These are phyloP conservation scores for Melitaea athalia DNA, from an alignment of 2,888 invertebrate species.

Conservation along the genomic window DNA sequence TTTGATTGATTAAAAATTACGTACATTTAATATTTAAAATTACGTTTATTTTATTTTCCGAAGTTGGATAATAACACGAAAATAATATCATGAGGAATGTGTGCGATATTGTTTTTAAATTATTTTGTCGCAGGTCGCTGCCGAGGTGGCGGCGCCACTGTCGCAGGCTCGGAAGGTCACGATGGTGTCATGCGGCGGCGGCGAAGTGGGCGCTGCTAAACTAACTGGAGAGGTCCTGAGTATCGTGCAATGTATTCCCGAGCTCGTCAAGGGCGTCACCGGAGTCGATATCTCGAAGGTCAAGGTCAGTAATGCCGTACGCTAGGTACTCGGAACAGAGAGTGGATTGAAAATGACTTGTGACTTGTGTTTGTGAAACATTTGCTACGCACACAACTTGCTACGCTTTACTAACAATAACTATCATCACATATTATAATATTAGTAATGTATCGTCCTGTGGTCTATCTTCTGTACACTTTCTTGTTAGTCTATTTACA, in stretches of 20 bases:
- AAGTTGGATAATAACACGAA: too few species aligned
- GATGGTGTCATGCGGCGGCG: constrained; percentile 96
- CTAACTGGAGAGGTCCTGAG: constrained; percentile 96
- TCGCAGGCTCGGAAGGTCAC: constrained; percentile 97
- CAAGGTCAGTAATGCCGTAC: constrained; percentile 29
- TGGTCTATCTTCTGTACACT: background rate
- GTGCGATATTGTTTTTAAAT: too few species aligned
- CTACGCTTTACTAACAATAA: background rate
- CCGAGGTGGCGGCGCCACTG: constrained; percentile 97
- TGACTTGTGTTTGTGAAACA: background rate
- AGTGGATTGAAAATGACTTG: background rate
- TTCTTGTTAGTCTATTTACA: background rate
- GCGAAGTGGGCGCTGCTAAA: constrained; percentile 96
- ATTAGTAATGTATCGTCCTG: too few species aligned
- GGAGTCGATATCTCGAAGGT: constrained; percentile 97
- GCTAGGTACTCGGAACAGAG: background rate
- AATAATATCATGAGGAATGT: too few species aligned
- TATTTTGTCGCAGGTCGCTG: constrained; percentile 87
- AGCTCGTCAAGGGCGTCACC: constrained; percentile 94
- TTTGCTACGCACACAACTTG: background rate
- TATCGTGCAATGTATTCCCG: constrained; percentile 96
- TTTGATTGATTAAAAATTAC: too few species aligned
- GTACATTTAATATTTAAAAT: too few species aligned
- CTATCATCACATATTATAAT: background rate
- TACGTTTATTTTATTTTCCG: too few species aligned